A percentile compares a stretch with the other conserved stretches of the same genome.
Evolutionary conservation across 2,797 vertebrate genomes (phyloP).

Genomic region (Leptatherina wallacei): DNA sequence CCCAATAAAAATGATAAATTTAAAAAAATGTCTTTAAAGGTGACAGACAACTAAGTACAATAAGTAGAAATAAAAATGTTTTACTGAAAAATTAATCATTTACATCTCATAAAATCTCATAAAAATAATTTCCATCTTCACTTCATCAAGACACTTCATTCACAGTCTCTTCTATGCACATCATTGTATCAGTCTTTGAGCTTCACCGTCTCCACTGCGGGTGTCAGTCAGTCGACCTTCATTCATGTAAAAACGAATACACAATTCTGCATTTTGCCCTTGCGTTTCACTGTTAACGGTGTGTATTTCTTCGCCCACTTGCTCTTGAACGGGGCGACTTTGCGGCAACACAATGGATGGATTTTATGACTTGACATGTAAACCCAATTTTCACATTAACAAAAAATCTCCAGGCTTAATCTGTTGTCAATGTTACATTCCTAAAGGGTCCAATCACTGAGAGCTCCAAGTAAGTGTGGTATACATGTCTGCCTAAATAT

Average conservation of each 20-base stretch:
- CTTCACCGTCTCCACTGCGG: constrained; percentile 19
- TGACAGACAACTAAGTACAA: too few relatives aligned
- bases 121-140: constrained; percentile 14
- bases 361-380: constrained; percentile 66
- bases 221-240: constrained; percentile 46
- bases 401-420: constrained; percentile 39
- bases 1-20: too few relatives aligned
- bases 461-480: constrained; percentile 48
- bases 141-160: constrained; percentile 23
- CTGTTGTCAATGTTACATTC: constrained; percentile 67
- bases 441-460: constrained; percentile 56
- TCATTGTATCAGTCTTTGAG: constrained; percentile 15
- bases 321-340: constrained; percentile 22
- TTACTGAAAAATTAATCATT: too few relatives aligned
- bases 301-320: constrained; percentile 28
- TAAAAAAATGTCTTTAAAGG: too few relatives aligned
- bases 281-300: constrained; percentile 1
- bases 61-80: too few relatives aligned
- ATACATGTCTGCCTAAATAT: constrained; percentile 45
- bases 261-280: constrained; percentile 7
- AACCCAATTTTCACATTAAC: constrained; percentile 70
- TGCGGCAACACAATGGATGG: constrained; percentile 52
- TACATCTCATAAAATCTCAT: background rate
- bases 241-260: constrained; percentile 46
- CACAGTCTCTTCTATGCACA: constrained; percentile 1